Base-by-base conservation (phyloP, 23 tunicate genomes). In the Oikopleura dioica region DNA sequence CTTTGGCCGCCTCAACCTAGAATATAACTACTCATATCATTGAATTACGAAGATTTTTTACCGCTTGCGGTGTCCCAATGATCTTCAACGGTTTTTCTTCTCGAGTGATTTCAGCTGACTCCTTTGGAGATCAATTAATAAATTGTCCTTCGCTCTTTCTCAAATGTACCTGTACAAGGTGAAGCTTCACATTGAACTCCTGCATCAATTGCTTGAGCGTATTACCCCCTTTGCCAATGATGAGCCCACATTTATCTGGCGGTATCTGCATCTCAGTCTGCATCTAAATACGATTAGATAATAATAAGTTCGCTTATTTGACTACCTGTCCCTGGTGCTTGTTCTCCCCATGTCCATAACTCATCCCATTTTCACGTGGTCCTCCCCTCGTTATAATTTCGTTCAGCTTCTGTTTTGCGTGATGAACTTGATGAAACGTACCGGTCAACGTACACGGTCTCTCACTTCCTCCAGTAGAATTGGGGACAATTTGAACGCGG, bases 391-490 rank as follows among this genome's bases (percentile, higher is more conserved):
- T 76, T 79, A 76, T 26, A 79, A 37, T 5, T 35, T 76, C 26
- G 23, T 38, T 1, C 77, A 76, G 37, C 81, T 67, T 35, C 36
- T 35, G 9, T 76, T 79, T 32, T 23, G 21, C 87, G 80, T 80
- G 85, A 92, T 80, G 84, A n/a, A 91, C 85, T 80, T 91, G 92
- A 68, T 91, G 87, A 36, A 79, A 87, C 5, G 92, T 91, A 36
- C 97, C 97, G 28, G 92, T 86, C 24, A 91, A 80, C 26, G 97
- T 91, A 80, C 97, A 91, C 4, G 94, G 97, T 76, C 97, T 78
- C 68, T 88, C 95, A 68, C 82, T 88, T 44, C 77, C 82, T 38
- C 86, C 86, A 32, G 82, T 83, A 1, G 80, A 69, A 67, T 89
- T 82, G 68, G 85, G 97, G 0, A 89, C 83, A 67, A 91, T 91